phyloP scores from a whole-genome alignment of 2,797 vertebrate species.

The Astyanax mexicanus region DNA sequence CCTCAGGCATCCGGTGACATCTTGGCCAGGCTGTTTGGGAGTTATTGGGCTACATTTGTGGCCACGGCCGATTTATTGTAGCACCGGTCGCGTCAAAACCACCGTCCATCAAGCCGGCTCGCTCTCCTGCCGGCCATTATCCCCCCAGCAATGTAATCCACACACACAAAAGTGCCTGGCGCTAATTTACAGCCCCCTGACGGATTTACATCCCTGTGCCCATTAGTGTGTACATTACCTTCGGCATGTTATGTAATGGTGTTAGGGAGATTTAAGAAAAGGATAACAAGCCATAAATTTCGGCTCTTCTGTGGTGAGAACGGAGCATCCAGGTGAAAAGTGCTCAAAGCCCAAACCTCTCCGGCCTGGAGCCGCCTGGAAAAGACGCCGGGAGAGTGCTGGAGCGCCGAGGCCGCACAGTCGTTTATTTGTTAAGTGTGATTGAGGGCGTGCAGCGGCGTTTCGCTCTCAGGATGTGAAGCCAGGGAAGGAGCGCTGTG shows the following conservation, averaged over 20 bases:
- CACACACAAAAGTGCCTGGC: slow-evolving; percentile 58
- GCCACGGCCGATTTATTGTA: slow-evolving; percentile 56
- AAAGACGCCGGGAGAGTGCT: slow-evolving; percentile 8
- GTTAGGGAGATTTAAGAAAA: slow-evolving; percentile 74
- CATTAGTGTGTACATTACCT: slow-evolving; percentile 64
- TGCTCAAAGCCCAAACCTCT: slow-evolving; percentile 12
- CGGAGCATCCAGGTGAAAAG: slow-evolving; percentile 31
- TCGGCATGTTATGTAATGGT: slow-evolving; percentile 73
- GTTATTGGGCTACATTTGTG: slow-evolving; percentile 50
- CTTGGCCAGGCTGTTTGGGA: slow-evolving; percentile 42
- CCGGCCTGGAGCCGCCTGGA: background rate
- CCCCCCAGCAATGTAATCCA: slow-evolving; percentile 63
- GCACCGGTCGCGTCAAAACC: slow-evolving; percentile 44
- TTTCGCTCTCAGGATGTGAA: background rate
- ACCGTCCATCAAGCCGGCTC: slow-evolving; percentile 54
- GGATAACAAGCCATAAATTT: slow-evolving; percentile 74
- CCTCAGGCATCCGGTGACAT: slow-evolving; percentile 43
- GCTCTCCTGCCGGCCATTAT: slow-evolving; percentile 60
- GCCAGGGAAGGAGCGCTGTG: slow-evolving; percentile 3
- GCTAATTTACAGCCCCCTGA: slow-evolving; percentile 70
- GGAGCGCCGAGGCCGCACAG: background rate
- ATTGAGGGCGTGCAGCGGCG: slow-evolving; percentile 7
- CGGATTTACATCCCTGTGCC: slow-evolving; percentile 69
- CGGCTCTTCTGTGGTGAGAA: slow-evolving; percentile 57
- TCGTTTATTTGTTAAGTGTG: slow-evolving; percentile 39